phyloP scores from a whole-genome alignment of 2,888 invertebrate species.

The Meandrusa payeni region DNA sequence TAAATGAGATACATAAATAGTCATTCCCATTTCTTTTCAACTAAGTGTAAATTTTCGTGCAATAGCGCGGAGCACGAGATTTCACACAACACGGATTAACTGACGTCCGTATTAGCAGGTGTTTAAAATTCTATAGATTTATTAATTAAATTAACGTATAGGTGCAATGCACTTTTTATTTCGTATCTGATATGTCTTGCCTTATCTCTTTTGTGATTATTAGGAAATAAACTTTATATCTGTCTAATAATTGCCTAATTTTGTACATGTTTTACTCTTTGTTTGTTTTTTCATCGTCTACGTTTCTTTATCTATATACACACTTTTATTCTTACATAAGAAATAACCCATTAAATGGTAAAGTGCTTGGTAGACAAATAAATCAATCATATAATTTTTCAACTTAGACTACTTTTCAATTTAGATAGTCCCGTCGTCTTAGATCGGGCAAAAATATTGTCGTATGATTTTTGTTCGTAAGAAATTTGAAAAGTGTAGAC shows the following conservation, averaged over 20 bases:
- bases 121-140: constrained; percentile 18
- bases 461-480: no score
- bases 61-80: constrained; percentile 9
- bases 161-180: constrained; percentile 20
- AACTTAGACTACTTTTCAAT: no score
- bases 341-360: no score
- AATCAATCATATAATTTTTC: no score
- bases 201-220: constrained; percentile 18
- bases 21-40: constrained; percentile 18
- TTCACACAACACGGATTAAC: constrained; percentile 18
- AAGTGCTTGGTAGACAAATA: no score
- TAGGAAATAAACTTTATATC: constrained; percentile 9
- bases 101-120: constrained; percentile 9
- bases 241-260: constrained; percentile 4
- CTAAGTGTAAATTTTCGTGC: constrained; percentile 21
- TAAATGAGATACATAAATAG: constrained; percentile 14
- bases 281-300: no score
- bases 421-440: no score
- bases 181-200: constrained; percentile 9
- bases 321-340: no score
- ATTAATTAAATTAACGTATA: constrained; percentile 21
- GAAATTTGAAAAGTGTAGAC: no score
- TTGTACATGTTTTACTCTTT: not conserved
- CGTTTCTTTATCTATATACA: no score
- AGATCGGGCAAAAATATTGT: no score